A percentile compares a stretch with the other conserved stretches of the same genome.
These are phyloP conservation scores for Valencia hispanica DNA, from an alignment of 2,797 vertebrate genomes.

Conservation along the genomic window DNA sequence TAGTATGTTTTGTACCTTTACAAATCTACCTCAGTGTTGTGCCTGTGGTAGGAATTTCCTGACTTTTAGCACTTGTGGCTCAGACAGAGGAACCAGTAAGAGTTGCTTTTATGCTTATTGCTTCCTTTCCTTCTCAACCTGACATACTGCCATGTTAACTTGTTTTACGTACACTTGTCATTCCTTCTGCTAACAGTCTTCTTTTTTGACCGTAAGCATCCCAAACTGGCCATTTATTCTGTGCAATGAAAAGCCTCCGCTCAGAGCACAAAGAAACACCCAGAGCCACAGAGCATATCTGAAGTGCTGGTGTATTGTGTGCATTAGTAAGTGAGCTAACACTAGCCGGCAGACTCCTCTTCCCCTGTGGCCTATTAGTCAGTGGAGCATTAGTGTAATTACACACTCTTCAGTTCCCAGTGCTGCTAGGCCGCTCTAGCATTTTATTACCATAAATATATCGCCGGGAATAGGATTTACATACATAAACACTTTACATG, in stretches of 20 bases:
- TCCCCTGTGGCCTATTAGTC: constrained; percentile 76
- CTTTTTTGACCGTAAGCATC: background rate
- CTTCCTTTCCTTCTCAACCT: background rate
- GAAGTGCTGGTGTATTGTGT: constrained; percentile 36
- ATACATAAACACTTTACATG: constrained; percentile 74
- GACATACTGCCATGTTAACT: background rate
- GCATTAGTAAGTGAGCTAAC: constrained; percentile 55
- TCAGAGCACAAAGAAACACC: constrained; percentile 17
- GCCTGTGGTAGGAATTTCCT: background rate
- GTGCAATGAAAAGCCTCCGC: background rate
- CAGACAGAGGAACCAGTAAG: background rate
- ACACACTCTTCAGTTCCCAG: constrained; percentile 73
- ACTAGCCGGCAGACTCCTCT: constrained; percentile 50
- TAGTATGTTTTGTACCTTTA: background rate
- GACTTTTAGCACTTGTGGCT: background rate
- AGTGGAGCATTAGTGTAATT: constrained; percentile 78
- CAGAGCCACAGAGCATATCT: background rate
- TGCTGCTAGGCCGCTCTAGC: constrained; percentile 64
- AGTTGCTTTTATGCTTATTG: background rate
- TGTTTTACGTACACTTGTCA: background rate
- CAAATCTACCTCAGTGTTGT: background rate
- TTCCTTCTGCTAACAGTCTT: background rate
- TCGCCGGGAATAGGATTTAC: constrained; percentile 73
- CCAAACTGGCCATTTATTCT: background rate
- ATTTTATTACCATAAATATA: constrained; percentile 77